Conservation (phyloP, 2,797 vertebrate genomes). For the Sphenopsis melanotis region DNA sequence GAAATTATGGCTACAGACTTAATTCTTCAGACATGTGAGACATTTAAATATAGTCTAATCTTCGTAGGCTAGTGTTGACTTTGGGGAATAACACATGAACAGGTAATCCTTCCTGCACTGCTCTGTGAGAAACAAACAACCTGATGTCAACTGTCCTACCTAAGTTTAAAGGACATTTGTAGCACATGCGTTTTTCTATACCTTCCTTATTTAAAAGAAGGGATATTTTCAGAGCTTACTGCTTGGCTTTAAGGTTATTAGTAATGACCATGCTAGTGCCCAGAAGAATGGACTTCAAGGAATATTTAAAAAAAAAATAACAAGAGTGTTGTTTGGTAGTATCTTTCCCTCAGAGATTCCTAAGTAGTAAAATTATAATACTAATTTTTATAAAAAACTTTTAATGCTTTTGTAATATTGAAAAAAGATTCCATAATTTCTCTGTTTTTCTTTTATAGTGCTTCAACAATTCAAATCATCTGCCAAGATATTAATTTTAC, state of each 20-base stretch:
- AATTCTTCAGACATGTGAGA: background rate
- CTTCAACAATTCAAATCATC: background rate
- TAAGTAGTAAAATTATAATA: background rate
- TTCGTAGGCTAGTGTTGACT: background rate
- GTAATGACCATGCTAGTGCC: background rate
- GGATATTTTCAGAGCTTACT: background rate
- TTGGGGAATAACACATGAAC: accelerated
- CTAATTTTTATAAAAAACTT: accelerated
- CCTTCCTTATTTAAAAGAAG: background rate
- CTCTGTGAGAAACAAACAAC: background rate
- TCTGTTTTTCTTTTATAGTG: background rate
- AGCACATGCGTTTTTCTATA: background rate
- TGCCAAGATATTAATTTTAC: background rate
- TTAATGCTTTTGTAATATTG: background rate
- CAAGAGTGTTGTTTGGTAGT: background rate
- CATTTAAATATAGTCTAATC: background rate
- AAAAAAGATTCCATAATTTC: background rate
- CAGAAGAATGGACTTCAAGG: background rate
- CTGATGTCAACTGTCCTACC: background rate
- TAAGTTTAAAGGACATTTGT: background rate
- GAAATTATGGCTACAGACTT: background rate
- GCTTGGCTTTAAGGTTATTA: background rate
- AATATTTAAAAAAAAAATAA: background rate
- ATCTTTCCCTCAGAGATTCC: background rate
- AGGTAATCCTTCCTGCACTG: background rate